Percentiles rank a stretch among this genome's conserved stretches.
Conservation (phyloP, 1,140 invertebrate genomes). For the Cataglyphis hispanica region DNA sequence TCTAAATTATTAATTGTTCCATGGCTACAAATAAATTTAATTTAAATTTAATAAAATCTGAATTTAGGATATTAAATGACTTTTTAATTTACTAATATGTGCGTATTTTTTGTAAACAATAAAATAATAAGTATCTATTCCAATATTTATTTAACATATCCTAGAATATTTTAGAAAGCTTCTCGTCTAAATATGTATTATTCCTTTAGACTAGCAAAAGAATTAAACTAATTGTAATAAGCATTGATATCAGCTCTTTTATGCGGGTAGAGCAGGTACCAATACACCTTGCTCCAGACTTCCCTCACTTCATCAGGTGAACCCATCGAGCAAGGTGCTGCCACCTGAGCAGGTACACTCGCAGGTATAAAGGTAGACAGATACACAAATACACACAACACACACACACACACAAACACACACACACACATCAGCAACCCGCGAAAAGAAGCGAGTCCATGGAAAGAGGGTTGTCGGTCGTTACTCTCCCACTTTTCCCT, state of each 20-base stretch:
- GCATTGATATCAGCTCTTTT: conserved; percentile 8
- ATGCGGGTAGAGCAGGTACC: conserved; percentile 8
- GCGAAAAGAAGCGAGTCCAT: conserved; percentile 63
- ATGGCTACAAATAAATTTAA: not conserved
- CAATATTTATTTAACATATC: not conserved
- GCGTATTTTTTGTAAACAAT: not conserved
- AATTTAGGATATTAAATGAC: not conserved
- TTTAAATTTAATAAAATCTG: not conserved
- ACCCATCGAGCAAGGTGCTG: conserved; percentile 77
- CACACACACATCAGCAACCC: not conserved
- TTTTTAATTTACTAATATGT: not conserved
- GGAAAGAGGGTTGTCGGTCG: conserved; percentile 70
- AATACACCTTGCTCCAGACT: conserved; percentile 36
- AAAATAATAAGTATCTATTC: not conserved
- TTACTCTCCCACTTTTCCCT: conserved; percentile 41
- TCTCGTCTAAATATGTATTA: no score
- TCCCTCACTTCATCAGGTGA: conserved; percentile 36
- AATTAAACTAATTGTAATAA: not conserved
- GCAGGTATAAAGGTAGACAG: conserved; percentile 69
- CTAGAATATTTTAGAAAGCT: no score
- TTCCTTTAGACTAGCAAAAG: not conserved
- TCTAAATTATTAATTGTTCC: no score
- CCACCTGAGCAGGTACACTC: conserved; percentile 79
- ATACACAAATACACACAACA: not conserved
- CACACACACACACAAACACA: not conserved